Base-by-base conservation (phyloP, 2,113 vertebrate species). In the Lathamus discolor region DNA sequence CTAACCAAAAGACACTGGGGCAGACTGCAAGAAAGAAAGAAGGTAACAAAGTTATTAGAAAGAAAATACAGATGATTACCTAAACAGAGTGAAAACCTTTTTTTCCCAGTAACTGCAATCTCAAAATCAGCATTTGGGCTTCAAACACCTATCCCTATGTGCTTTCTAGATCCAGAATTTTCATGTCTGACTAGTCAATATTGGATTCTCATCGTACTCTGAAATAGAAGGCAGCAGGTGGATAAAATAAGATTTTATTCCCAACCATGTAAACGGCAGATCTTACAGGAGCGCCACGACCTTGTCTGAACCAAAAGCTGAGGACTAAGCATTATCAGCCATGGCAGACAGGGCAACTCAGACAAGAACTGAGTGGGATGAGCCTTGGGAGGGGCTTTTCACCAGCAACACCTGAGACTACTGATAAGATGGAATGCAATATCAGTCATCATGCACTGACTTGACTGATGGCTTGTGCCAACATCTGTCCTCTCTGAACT, bases 201-300 rank as follows among this genome's bases (percentile, higher is more conserved):
- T 13, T 43, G 35, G 5, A 7, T 78, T 87, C 27, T 70, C 17
- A 22, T 63, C 35, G 33, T 28, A 25, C 17, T 70, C 29, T 51
- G 23, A 85, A 79, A n/a, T 23, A 87, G 22, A 78, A 94, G 35
- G 15, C 5, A 89, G 6, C 4, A 64, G 23, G 7, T 59, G 4
- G 2, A 16, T 46, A 44, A 74, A 78, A 51, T 15, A 89, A 75
- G 11, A 12, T 4, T 87, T 82, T 7, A 28, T 79, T 93, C 22
- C 28, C 20, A 83, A 33, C 10, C 2, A 52, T 14, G 19, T 2
- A 75, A 87, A 82, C 20, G 31, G 9, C 2, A 61, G 2, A n/a
- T n/a, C 1, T 49, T 44, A 57, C 2, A 0, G 33, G 8, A 82
- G 6, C 22, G 41, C 44, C 46, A 31, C 1, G 2, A 37, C 12